Conservation (phyloP, 2,113 vertebrate species). For the Pseudorectes ferrugineus region DNA sequence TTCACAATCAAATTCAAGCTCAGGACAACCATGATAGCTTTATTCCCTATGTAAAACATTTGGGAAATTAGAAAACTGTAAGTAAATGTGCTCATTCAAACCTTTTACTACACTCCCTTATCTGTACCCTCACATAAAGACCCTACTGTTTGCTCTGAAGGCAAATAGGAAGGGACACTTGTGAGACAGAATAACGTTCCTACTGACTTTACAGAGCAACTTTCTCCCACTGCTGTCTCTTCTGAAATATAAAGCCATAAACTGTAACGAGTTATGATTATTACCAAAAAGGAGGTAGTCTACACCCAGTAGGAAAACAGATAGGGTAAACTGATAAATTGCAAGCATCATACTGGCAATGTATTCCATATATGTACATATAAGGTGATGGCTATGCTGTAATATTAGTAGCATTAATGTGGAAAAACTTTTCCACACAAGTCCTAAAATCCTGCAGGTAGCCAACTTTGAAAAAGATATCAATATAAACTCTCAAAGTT, state of each 20-base stretch:
- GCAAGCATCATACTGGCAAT: not conserved
- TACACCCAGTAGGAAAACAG: not conserved
- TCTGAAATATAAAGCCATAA: not conserved
- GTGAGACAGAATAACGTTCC: not conserved
- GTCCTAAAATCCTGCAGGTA: not conserved
- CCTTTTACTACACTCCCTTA: not conserved
- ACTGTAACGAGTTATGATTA: not conserved
- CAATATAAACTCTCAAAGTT: not conserved
- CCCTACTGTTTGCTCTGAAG: not conserved
- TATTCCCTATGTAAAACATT: not conserved
- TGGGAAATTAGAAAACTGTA: not conserved
- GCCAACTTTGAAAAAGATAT: not conserved
- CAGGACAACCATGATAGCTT: not conserved
- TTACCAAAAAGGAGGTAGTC: not conserved
- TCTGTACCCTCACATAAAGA: not conserved
- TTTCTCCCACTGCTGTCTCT: not conserved
- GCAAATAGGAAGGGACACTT: not conserved
- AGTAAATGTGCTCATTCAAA: not conserved
- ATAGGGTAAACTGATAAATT: not conserved
- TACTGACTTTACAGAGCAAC: not conserved
- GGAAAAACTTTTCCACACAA: not conserved
- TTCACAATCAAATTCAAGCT: not conserved
- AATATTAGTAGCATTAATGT: not conserved
- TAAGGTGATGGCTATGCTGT: accelerated
- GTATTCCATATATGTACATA: accelerated